Evolutionary conservation across 2,888 invertebrate genomes (phyloP).

Genomic region (Tholera decimalis): DNA sequence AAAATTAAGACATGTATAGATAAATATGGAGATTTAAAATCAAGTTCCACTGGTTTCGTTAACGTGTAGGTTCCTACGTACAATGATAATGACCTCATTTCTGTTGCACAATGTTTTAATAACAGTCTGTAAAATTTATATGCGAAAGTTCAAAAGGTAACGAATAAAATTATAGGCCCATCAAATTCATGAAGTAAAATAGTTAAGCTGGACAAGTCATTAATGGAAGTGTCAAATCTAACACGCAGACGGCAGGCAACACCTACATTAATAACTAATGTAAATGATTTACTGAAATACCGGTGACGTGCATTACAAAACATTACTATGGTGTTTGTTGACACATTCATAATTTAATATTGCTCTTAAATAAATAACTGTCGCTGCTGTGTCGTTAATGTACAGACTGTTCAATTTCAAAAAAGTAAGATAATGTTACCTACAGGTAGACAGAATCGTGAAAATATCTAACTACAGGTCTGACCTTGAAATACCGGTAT

Average conservation of each 20-base stretch:
- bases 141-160: constrained; percentile 6
- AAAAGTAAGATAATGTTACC: background rate
- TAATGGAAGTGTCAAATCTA: constrained; percentile 7
- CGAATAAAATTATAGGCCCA: background rate
- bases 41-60: constrained; percentile 42
- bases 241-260: constrained; percentile 8
- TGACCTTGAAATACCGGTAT: constrained; percentile 33
- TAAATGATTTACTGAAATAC: constrained; percentile 44
- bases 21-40: constrained; percentile 35
- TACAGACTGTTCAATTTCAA: background rate
- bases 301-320: constrained; percentile 34
- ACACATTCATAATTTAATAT: constrained; percentile 4
- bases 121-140: constrained; percentile 19
- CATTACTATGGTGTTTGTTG: constrained; percentile 15
- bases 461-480: constrained; percentile 15
- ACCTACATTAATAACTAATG: constrained; percentile 30
- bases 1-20: constrained; percentile 4
- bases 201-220: background rate
- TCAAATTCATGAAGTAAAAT: background rate
- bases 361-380: constrained; percentile 21
- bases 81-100: constrained; percentile 60
- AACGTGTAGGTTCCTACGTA: constrained; percentile 8
- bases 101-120: constrained; percentile 38
- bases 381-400: constrained; percentile 22
- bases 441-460: background rate